A percentile compares a stretch with the other conserved stretches of the same genome.
phyloP scores from a whole-genome alignment of 2,888 invertebrate species.

The Lissonota sp. region DNA sequence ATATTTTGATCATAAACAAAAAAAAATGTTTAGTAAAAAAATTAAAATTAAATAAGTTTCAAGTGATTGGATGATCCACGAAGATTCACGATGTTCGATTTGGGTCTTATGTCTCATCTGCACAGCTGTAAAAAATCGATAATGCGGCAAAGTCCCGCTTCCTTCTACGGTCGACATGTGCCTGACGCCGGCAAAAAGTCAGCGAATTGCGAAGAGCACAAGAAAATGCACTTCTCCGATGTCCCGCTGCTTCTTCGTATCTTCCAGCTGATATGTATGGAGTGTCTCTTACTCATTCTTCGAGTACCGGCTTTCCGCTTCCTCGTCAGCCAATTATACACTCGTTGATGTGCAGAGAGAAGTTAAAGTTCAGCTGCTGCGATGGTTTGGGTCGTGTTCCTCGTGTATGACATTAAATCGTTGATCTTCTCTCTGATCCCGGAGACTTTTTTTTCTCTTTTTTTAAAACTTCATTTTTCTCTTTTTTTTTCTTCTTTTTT shows the following conservation, averaged over 20 bases:
- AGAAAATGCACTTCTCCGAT: constrained; percentile 72
- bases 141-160: constrained; percentile 50
- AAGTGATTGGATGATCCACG: constrained; percentile 17
- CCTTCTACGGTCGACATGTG: constrained; percentile 74
- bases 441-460: not conserved
- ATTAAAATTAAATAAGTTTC: no score
- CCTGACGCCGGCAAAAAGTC: constrained; percentile 79
- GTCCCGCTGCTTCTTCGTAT: constrained; percentile 59
- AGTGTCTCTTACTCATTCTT: constrained; percentile 39
- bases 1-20: no score
- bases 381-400: no score
- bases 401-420: constrained; percentile 35
- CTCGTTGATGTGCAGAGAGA: no score
- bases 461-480: no score
- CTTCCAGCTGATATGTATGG: no score
- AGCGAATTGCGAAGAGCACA: constrained; percentile 77
- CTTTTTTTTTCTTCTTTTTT: constrained; percentile 39
- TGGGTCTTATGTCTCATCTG: not conserved
- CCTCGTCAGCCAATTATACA: constrained; percentile 22
- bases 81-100: constrained; percentile 21
- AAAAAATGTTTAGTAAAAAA: no score
- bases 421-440: constrained; percentile 29
- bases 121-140: constrained; percentile 17
- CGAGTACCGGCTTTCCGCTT: constrained; percentile 14
- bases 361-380: no score